Percentiles rank a stretch among this genome's conserved stretches.
These are phyloP conservation scores for Therioaphis trifolii DNA, from an alignment of 2,888 invertebrate species.

Conservation along the genomic window DNA sequence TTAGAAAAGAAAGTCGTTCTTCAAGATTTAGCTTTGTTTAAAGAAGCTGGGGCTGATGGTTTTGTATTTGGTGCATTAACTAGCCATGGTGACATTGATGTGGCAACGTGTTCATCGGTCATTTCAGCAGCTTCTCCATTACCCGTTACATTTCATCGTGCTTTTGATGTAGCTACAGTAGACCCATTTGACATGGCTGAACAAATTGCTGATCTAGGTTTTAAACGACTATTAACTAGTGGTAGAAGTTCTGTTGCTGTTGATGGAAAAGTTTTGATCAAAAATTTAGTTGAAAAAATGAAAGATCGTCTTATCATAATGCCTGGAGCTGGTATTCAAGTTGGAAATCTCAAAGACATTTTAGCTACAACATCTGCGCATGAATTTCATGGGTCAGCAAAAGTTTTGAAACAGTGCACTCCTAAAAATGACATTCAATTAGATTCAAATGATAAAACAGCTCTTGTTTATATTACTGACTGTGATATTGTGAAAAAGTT, in stretches of 20 bases:
- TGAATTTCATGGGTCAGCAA: conserved; percentile 89
- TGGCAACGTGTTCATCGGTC: conserved; percentile 74
- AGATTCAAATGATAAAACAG: conserved; percentile 67
- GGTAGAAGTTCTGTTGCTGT: conserved; percentile 78
- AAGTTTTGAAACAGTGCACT: conserved; percentile 68
- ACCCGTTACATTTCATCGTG: conserved; percentile 87
- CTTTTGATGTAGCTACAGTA: conserved; percentile 78
- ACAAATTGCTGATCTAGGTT: conserved; percentile 77
- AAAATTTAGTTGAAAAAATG: conserved; percentile 74
- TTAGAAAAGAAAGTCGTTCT: conserved; percentile 83
- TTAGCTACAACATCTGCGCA: conserved; percentile 76
- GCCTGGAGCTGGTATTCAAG: conserved; percentile 86
- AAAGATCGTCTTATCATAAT: conserved; percentile 76
- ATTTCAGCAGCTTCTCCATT: conserved; percentile 74
- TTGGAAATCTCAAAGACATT: conserved; percentile 77
- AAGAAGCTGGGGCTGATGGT: conserved; percentile 79
- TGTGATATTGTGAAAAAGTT: conserved; percentile 65
- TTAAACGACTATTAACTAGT: conserved; percentile 84
- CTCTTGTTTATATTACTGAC: conserved; percentile 68
- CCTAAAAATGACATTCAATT: too few relatives aligned
- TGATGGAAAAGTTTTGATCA: conserved; percentile 76
- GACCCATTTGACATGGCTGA: conserved; percentile 70
- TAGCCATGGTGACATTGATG: conserved; percentile 74
- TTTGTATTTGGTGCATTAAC: conserved; percentile 91
- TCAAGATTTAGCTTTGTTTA: conserved; percentile 78